These are phyloP conservation scores for Taphrorychus bicolor DNA, from an alignment of 2,888 invertebrate species.

Conservation along the genomic window DNA sequence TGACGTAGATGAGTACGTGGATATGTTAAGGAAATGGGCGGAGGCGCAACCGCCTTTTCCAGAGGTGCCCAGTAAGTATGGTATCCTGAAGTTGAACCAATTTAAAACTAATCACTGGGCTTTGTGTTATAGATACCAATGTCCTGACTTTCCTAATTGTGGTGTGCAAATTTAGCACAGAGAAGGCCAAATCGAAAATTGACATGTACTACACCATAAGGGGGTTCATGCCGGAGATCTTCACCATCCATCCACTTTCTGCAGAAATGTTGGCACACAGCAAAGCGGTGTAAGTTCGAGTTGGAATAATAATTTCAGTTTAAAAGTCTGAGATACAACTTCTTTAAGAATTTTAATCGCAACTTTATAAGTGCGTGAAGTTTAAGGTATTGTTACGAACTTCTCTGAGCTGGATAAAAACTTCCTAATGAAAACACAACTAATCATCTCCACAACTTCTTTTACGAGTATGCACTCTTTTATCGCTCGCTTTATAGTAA, in stretches of 20 bases:
- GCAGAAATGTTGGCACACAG: constrained; percentile 8
- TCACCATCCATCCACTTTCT: constrained; percentile 19
- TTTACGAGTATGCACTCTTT: too few species aligned
- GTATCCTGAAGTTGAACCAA: neutral
- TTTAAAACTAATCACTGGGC: neutral
- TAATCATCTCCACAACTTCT: too few species aligned
- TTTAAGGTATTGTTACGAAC: too few species aligned
- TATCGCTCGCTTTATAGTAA: too few species aligned
- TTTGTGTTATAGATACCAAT: constrained; percentile 2
- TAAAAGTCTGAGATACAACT: too few species aligned
- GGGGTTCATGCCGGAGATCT: constrained; percentile 30
- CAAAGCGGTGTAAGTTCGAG: constrained; percentile 19
- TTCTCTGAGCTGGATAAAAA: too few species aligned
- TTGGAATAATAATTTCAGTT: neutral
- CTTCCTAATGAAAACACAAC: too few species aligned
- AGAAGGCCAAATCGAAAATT: constrained; percentile 37
- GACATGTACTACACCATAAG: constrained; percentile 42
- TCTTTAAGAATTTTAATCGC: too few species aligned
- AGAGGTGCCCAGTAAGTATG: constrained; percentile 30
- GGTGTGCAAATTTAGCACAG: constrained; percentile 37
- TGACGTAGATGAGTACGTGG: constrained; percentile 13
- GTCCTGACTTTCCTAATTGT: neutral
- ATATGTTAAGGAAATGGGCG: constrained; percentile 23
- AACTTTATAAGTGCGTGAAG: too few species aligned
- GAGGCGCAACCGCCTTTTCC: constrained; percentile 22